Base-by-base conservation (phyloP, 2,113 vertebrate genomes). In the Carassius auratus region DNA sequence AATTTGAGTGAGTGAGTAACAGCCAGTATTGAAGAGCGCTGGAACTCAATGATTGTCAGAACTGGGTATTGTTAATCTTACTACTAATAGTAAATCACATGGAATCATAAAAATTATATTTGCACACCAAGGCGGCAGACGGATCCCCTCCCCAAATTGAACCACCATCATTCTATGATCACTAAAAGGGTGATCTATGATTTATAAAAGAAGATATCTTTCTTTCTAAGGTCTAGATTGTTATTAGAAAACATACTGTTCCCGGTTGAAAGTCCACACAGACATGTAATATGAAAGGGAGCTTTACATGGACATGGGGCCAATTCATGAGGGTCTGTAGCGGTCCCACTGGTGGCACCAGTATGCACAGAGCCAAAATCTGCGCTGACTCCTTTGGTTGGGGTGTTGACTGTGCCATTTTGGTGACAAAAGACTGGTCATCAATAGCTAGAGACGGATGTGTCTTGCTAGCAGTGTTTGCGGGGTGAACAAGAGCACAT, bases 211-310 rank as follows among this genome's bases (percentile, higher is more conserved):
- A 26, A 83, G 50, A 82, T 76, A 79, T 13, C 30, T 76, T 78
- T 88, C 23, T 30, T 74, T 88, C 78, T 85, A 82, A 95, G 14
- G 62, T 91, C 94, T 95, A 95, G 86, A 73, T 86, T 76, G 88
- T 89, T 85, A 85, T 8, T 59, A 76, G 80, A 89, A 90, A 85
- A 97, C 96, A 92, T 97, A 97, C 96, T 95, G 94, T 94, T 92
- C 88, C 92, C 93, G 80, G 95, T 45, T 90, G 95, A 92, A 92
- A 90, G 88, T 94, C 2, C 94, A 93, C 96, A 97, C 78, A 92
- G 91, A 93, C 94, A 95, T 89, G 89, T 89, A 91, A 92, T 85
- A 82, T 91, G 91, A 93, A 89, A 90, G 91, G 89, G 74, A 79
- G 84, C 87, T 90, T 91, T 92, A 93, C 93, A 94, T 74, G 88